Evolutionary conservation across 1,140 invertebrate species (phyloP), one percentile per base, ranked within the genome.

Genomic region (Cylas formicarius): DNA sequence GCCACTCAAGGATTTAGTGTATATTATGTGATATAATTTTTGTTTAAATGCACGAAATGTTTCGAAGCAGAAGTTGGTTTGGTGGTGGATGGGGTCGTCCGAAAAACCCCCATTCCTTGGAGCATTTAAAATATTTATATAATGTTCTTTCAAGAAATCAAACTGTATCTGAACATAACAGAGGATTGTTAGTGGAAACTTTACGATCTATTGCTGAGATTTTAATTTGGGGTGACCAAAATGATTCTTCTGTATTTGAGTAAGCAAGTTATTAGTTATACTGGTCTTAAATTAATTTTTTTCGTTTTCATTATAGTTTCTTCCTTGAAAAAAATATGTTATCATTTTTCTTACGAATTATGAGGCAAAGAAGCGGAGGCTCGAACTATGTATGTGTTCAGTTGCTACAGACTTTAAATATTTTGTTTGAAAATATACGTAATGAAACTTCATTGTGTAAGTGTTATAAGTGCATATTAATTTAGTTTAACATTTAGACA

Each of bases 241-340:
- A 99, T 81, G 97, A 98, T 67, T 92, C 91, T 49, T 87, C 91
- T 48, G 94, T 99, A 20, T 99, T 99, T 75, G 96, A 99, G 95
- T 98, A 77, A 82, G 86, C 42, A 33, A 7, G 4, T 20, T 19
- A 17, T 34, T 6, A 28, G n/a, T n/a, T n/a, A n/a, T n/a, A n/a
- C n/a, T 78, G 28, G 22, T 27, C n/a, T 11, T 36, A 27, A 14
- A 11, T 28, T 17, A 40, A 28, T 14, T 7, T 24, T 14, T 26
- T n/a, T n/a, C n/a, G n/a, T n/a, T n/a, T n/a, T n/a, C n/a, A n/a
- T 81, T 78, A 13, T 67, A 97, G 93, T 63, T 97, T 97, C 67
- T 99, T 99, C 65, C 69, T 99, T 59, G 96, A 99, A 68, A 97
- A 97, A 66, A 98, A 99, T 61, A 99, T 99, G 96, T 74, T 99